These are phyloP conservation scores for Monodelphis domestica DNA, from an alignment of 2,797 vertebrate species.

Conservation along the genomic window DNA sequence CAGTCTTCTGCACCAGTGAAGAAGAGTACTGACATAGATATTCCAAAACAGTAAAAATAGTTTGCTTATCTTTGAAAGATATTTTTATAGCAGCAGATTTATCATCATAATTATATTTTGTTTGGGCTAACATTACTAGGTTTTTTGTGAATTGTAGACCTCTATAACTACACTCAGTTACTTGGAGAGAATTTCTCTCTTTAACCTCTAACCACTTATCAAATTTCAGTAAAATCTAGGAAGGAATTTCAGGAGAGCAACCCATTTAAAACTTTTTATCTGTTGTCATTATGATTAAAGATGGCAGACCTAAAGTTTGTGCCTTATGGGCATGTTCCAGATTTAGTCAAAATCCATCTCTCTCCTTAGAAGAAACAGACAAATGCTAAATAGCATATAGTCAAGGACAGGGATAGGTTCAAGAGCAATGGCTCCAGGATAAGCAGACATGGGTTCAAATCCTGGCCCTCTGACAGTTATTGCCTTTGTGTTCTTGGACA, in stretches of 20 bases:
- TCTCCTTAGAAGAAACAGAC: not conserved
- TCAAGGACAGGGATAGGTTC: not conserved
- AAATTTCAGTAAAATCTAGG: no score
- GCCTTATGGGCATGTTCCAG: not conserved
- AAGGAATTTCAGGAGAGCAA: not conserved
- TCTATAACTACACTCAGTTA: accelerated
- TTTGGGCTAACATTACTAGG: not conserved
- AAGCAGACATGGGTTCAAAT: not conserved
- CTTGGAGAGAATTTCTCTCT: accelerated
- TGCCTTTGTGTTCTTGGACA: not conserved
- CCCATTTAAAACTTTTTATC: accelerated
- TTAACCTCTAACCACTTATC: not conserved
- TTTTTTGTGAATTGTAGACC: not conserved
- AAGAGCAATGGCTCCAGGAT: not conserved
- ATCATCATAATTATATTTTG: accelerated
- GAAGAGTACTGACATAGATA: accelerated
- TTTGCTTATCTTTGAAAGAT: not conserved
- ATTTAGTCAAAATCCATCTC: not conserved
- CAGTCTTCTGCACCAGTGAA: not conserved
- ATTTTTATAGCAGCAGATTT: not conserved
- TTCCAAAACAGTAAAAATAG: not conserved
- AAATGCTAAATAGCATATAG: not conserved
- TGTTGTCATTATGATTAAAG: not conserved
- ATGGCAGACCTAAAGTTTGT: not conserved
- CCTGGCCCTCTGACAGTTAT: not conserved